Base-by-base conservation (phyloP, 2,888 invertebrate species). In the Metallyticus violacea region DNA sequence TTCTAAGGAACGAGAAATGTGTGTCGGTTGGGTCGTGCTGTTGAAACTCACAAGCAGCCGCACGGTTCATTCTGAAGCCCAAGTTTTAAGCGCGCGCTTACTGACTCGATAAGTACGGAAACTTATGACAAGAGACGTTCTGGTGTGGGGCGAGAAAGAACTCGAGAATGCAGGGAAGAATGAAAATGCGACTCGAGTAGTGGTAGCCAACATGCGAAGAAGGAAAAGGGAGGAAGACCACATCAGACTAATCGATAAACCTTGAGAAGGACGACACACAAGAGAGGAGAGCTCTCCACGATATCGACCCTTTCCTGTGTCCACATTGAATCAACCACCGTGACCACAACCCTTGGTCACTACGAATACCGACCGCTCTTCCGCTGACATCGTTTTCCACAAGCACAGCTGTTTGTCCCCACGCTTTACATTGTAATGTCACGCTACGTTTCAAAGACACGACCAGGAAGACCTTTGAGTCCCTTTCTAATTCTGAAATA, bases 181-280 rank as follows among this genome's bases (percentile, higher is more conserved):
- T 83, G 83, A 83, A 77, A 83, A 40, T 7, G 26, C 28, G 22
- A 26, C 79, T 79, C 79, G 29, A 40, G 29, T 40, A 29, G n/a
- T 81, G 77, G 83, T 77, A 28, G 77, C 40, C 82, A 82, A 62
- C 77, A 77, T 25, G 28, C 27, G 77, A 77, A 29, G 27, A 3
- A 28, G 77, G 62, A 27, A 78, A 25, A 28, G 6, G n/a, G 79
- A 27, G 7, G 78, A 79, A 27, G 25, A 83, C 85, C 28, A 82
- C 77, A 76, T 40, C 81, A 86, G 81, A 81, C 85, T 86, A 84
- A 87, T 87, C 87, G 87, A 87, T 87, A 85, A 80, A 85, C 80
- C 81, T 87, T 85, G 85, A 79, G 86, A 77, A 40, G 79, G 40
- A 62, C 40, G 40, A 62, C 40, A 62, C 40, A 40, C 40, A 62